Base-by-base conservation (phyloP, 2,797 vertebrate genomes). In the Platalea minor region DNA sequence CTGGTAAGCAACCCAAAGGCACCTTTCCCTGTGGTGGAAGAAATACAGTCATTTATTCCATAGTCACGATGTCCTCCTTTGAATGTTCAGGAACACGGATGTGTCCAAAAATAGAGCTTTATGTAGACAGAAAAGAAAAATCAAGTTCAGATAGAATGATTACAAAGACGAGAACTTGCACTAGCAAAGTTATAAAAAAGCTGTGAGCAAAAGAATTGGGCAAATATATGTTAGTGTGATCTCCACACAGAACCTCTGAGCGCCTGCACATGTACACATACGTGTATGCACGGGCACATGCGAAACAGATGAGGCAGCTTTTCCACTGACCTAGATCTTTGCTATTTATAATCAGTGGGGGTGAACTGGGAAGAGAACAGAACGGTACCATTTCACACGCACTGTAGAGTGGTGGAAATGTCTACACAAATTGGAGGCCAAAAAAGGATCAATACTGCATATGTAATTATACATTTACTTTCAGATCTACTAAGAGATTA, bases 281-380 rank as follows among this genome's bases (percentile, higher is more conserved):
- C 31, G 4, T 0, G 10, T 20, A 28, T 17, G 43, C 28, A 60
- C 7, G 1, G 25, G 61, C 54, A 54, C 39, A 12, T 1, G 17
- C 14, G 31, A 18, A 67, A 37, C 21, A 33, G 24, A 9, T 7
- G 11, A 25, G 53, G 31, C 64, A 65, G 76, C 35, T 81, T 33
- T 53, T 29, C 51, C 53, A 25, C 1, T 39, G 28, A 43, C 28
- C 57, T 15, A 5, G 25, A 26, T 5, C 35, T 56, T 50, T 31
- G 33, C 41, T 77, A 3, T 33, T 51, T 53, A 11, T 21, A 37
- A 12, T 17, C 26, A 16, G 33, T 4, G 39, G 31, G 17, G 46
- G 35, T 14, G 31, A 68, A 33, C 25, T 7, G 23, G 25, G 54
- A n/a, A 25, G 25, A 10, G 43, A 57, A 25, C 25, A 23, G 26